Evolutionary conservation across 2,797 vertebrate species (phyloP).

Genomic region (Halcyon smyrnensis): DNA sequence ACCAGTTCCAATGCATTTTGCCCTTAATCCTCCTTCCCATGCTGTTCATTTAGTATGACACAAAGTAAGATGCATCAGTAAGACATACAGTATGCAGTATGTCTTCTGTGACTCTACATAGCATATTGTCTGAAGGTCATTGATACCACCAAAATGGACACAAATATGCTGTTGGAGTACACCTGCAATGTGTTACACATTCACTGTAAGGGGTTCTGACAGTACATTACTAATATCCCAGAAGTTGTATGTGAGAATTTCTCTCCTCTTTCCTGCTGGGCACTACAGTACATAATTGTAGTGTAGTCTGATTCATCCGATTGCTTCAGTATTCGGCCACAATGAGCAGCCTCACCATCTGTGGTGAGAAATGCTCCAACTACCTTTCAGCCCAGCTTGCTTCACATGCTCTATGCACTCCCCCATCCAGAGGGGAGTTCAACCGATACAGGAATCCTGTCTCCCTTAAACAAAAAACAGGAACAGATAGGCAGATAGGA

Average conservation of each 20-base stretch:
- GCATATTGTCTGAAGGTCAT: neutral
- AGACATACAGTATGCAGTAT: neutral
- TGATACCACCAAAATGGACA: neutral
- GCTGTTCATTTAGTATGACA: neutral
- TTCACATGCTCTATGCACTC: neutral
- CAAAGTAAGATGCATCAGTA: neutral
- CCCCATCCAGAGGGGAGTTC: neutral
- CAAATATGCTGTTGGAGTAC: neutral
- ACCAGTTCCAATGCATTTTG: neutral
- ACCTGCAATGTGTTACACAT: rapidly evolving
- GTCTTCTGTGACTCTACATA: neutral
- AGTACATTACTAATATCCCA: neutral
- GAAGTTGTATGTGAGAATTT: neutral
- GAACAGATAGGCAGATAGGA: neutral
- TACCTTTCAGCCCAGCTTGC: neutral
- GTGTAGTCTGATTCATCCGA: rapidly evolving
- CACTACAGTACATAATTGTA: neutral
- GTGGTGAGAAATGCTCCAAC: neutral
- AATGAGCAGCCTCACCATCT: rapidly evolving
- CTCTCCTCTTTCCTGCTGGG: neutral
- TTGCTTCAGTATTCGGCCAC: neutral
- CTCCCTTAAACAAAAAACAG: neutral
- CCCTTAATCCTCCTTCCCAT: neutral
- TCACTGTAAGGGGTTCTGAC: neutral
- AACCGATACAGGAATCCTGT: neutral